Base-by-base conservation (phyloP, 35 echinoderm and acorn worm species). In the Stichopus chloronotus region DNA sequence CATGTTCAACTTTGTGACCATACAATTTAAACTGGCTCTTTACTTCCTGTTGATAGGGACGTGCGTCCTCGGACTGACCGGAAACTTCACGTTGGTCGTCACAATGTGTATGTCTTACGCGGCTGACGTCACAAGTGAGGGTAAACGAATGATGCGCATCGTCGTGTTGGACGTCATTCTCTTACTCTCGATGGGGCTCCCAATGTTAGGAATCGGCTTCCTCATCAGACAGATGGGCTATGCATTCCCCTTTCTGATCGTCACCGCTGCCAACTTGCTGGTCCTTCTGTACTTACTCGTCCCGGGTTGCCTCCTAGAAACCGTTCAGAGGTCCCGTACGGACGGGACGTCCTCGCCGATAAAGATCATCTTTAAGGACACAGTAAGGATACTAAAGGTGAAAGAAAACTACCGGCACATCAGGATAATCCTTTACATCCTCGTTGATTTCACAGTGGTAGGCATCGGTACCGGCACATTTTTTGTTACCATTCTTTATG, bases 81-180 rank as follows among this genome's bases (percentile, higher is more conserved):
- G 93, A 6, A 78, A 87, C 5, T 20, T 59, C 43, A 76, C 78
- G 30, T 77, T 94, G 2, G 7, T 94, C 16, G 43, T 82, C 6
- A 61, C 93, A 7, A 24, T 81, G 4, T 90, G 78, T 10, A 74
- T 90, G 3, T 86, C 93, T 8, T 94, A 94, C 59, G 81, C 90
- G 11, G 93, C 93, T 17, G 93, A 94, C 83, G 30, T 94, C 56
- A 94, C 93, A 23, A 89, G 72, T 13, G 56, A 78, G 22, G 14
- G 82, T 43, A 90, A 90, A 11, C 93, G 93, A 23, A 90, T 88
- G 57, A 90, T 94, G 54, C 93, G 87, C 23, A 61, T 94, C 6
- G 87, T 94, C 9, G 58, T 94, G 9, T 17, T 94, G 7, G 93
- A 94, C 14, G 84, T 87, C 5, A 30, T 78, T 17, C 59, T 90